Evolutionary conservation across 2,797 vertebrate species (phyloP), one percentile per base, ranked within the genome.

Genomic region (Enteromius thamalakanensis): DNA sequence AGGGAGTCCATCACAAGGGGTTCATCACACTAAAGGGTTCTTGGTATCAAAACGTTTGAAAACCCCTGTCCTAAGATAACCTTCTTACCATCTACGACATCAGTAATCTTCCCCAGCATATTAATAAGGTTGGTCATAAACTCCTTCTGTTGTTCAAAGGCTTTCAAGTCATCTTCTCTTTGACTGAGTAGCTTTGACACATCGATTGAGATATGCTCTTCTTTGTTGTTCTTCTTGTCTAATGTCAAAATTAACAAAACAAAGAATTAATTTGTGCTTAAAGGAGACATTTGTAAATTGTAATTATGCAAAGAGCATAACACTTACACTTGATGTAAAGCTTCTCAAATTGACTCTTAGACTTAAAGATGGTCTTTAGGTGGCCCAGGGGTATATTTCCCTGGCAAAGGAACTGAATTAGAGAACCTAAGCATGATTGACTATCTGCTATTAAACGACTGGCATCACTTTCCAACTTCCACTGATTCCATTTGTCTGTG

Each of bases 61-160:
- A 49, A 17, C 6, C 23, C 17, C 3, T 70, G 10, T 58, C 40
- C 19, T 19, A 79, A 80, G 19, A 17, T 60, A 49, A 15, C 2
- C 26, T 77, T 14, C 84, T 87, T 68, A 95, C 94, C 94, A 49
- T 85, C 76, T 81, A 95, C 88, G 76, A 85, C 87, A 51, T 93
- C 92, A 40, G 84, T 85, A 37, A 94, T 91, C 86, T 93, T 94
- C 5, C 87, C 87, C 21, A 94, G 76, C 94, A 95, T 95, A 81
- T 94, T 95, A 23, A 94, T 90, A 67, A 95, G 91, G 1, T 89
- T 87, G 0, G 87, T 90, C 14, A 94, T 88, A 82, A 92, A 80
- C 55, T 87, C 26, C 42, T 42, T 91, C 19, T 89, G 88, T 74
- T 86, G 85, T 6, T 1, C 0, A 78, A 95, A 89, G 19, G 1